Conservation (phyloP, 1,140 invertebrate species). For the Battus philenor region DNA sequence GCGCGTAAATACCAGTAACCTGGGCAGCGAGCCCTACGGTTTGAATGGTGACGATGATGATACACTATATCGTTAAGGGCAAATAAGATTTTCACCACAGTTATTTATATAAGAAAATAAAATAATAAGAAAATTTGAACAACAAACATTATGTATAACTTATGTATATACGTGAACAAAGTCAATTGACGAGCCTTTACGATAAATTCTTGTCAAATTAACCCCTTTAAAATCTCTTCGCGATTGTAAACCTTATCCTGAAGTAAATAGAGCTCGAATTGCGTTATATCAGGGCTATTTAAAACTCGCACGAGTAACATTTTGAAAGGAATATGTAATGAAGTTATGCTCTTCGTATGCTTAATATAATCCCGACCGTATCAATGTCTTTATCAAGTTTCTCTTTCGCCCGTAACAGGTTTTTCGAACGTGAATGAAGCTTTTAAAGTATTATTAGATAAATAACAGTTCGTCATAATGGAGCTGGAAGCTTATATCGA, state of each 20-base stretch:
- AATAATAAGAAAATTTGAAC: too few species aligned
- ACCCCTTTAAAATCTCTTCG: background rate
- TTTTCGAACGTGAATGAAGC: too few species aligned
- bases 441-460: too few species aligned
- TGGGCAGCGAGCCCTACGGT: too few species aligned
- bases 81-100: too few species aligned
- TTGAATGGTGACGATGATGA: too few species aligned
- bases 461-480: too few species aligned
- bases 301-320: background rate
- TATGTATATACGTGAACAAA: background rate
- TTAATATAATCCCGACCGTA: conserved; percentile 2
- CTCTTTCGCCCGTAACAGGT: background rate
- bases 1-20: too few species aligned
- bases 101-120: too few species aligned
- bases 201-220: conserved; percentile 1
- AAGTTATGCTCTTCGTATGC: conserved; percentile 5
- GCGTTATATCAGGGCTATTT: background rate
- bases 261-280: background rate
- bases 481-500: too few species aligned
- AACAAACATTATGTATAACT: too few species aligned
- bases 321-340: conserved; percentile 10
- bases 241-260: background rate
- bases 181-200: background rate
- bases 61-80: too few species aligned
- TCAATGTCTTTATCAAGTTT: conserved; percentile 12